These are phyloP conservation scores for Myxocyprinus asiaticus DNA, from an alignment of 2,113 vertebrate genomes.

Conservation along the genomic window DNA sequence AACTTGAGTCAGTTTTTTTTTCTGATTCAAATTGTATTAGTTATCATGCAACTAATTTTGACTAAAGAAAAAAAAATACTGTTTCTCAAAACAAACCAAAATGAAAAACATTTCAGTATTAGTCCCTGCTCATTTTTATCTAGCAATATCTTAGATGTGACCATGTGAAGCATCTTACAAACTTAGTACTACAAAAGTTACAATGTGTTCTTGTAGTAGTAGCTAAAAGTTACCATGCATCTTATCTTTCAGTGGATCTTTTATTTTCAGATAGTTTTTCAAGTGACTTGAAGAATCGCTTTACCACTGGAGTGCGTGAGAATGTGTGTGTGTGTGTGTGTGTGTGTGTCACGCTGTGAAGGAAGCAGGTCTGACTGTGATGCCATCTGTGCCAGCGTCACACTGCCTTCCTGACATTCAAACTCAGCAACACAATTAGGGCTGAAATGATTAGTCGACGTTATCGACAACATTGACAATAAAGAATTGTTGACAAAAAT, in stretches of 20 bases:
- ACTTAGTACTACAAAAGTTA: not conserved
- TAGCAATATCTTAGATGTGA: too few species aligned
- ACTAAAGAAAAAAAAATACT: too few species aligned
- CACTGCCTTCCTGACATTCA: conserved; percentile 53
- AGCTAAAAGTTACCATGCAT: not conserved
- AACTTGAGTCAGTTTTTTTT: too few species aligned
- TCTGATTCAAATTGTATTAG: too few species aligned
- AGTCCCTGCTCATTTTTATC: too few species aligned
- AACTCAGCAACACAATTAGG: not conserved
- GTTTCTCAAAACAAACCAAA: too few species aligned
- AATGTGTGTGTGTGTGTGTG: conserved; percentile 36
- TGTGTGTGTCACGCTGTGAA: conserved; percentile 50
- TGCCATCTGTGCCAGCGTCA: conserved; percentile 60
- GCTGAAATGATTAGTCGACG: too few species aligned
- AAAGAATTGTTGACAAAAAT: too few species aligned
- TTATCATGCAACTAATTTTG: too few species aligned
- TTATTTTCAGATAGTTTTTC: not conserved
- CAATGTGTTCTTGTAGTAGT: not conserved
- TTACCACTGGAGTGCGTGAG: not conserved
- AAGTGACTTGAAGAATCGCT: not conserved
- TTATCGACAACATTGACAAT: too few species aligned
- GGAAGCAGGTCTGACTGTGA: conserved; percentile 56
- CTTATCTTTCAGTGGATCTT: not conserved
- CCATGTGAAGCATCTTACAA: too few species aligned
- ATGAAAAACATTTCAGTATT: too few species aligned